These are phyloP conservation scores for Percopsis transmontana DNA, from an alignment of 2,113 vertebrate species.

Conservation along the genomic window DNA sequence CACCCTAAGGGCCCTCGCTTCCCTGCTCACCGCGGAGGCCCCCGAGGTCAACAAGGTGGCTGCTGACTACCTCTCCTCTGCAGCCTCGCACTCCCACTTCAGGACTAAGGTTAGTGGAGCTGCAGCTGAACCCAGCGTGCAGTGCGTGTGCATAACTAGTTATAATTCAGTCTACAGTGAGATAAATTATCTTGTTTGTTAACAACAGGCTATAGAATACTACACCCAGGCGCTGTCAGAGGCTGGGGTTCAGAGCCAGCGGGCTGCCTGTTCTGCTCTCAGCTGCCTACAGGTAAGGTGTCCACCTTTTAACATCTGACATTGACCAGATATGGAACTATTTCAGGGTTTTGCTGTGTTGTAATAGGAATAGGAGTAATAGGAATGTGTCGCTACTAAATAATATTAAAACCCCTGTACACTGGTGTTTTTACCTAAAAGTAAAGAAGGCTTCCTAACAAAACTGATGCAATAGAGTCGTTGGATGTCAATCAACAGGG, in stretches of 20 bases:
- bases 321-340: not conserved
- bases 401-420: too few species aligned
- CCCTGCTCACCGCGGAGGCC: conserved; percentile 83
- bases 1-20: conserved; percentile 83
- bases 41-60: conserved; percentile 80
- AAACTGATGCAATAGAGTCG: too few species aligned
- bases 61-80: conserved; percentile 80
- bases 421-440: too few species aligned
- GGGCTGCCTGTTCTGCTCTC: conserved; percentile 88
- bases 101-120: conserved; percentile 84
- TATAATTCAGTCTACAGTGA: not conserved
- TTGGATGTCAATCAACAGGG: too few species aligned
- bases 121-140: not conserved
- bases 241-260: conserved; percentile 84
- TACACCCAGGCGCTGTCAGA: conserved; percentile 90
- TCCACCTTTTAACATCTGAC: not conserved
- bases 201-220: conserved; percentile 86
- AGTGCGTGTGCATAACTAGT: conserved; percentile 3
- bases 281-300: conserved; percentile 87
- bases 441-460: too few species aligned
- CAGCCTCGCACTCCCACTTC: conserved; percentile 81
- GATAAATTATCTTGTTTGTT: not conserved
- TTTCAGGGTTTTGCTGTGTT: not conserved
- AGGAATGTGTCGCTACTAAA: too few species aligned
- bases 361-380: too few species aligned